Percentiles rank a stretch among this genome's conserved stretches.
Conservation (phyloP, 2,888 invertebrate species). For the Athalia cordata region DNA sequence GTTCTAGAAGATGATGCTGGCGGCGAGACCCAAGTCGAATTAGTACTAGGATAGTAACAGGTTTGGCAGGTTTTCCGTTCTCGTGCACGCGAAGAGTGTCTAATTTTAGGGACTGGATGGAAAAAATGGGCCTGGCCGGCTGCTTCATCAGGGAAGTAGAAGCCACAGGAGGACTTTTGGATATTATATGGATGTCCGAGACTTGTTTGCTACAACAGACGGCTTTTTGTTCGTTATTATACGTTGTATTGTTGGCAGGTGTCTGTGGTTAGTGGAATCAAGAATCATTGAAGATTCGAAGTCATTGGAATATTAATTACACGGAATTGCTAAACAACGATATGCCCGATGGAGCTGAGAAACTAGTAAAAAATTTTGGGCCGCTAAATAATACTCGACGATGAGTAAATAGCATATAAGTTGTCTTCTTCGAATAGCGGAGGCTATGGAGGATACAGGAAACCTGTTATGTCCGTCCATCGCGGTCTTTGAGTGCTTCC, state of each 20-base stretch:
- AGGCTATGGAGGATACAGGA: neutral
- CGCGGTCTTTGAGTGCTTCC: constrained; percentile 34
- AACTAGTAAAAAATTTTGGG: too few relatives aligned
- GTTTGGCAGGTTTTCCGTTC: constrained; percentile 38
- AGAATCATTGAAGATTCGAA: too few relatives aligned
- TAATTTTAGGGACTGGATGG: constrained; percentile 58
- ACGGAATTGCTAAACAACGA: too few relatives aligned
- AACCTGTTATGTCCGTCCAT: constrained; percentile 29
- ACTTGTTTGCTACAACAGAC: neutral
- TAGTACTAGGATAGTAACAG: constrained; percentile 62
- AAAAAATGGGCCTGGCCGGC: constrained; percentile 64
- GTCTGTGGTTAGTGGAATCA: too few relatives aligned
- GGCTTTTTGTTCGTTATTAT: too few relatives aligned
- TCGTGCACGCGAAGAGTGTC: constrained; percentile 46
- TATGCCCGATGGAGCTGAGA: too few relatives aligned
- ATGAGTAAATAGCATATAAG: too few relatives aligned
- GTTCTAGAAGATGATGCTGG: constrained; percentile 29
- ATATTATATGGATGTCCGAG: neutral
- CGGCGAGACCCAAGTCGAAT: constrained; percentile 48
- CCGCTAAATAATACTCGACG: too few relatives aligned
- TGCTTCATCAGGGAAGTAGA: constrained; percentile 61
- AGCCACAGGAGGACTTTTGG: constrained; percentile 52
- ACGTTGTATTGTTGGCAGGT: too few relatives aligned
- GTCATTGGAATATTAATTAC: too few relatives aligned
- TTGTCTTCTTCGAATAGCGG: too few relatives aligned